Evolutionary conservation across 2,797 vertebrate species (phyloP).

Genomic region (Mus spretus): DNA sequence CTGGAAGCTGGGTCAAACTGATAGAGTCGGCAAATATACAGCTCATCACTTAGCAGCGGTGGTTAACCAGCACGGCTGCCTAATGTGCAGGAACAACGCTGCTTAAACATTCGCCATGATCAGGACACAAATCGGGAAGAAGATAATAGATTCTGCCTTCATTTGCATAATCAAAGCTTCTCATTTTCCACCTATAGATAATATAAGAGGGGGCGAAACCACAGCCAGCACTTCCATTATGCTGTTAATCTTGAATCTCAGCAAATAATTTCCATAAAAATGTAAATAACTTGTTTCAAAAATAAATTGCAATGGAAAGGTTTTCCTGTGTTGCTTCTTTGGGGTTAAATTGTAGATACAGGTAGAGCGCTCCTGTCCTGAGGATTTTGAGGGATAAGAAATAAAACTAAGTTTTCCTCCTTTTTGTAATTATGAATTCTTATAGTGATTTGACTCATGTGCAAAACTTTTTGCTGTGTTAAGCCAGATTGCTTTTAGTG

Average conservation of each 20-base stretch:
- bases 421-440: not conserved
- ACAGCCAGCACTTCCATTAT: slow-evolving; percentile 74
- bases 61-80: slow-evolving; percentile 89
- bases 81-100: slow-evolving; percentile 86
- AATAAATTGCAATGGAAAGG: slow-evolving; percentile 81
- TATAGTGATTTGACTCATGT: slow-evolving; percentile 62
- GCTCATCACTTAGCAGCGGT: slow-evolving; percentile 87
- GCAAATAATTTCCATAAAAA: slow-evolving; percentile 83
- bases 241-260: slow-evolving; percentile 82
- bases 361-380: slow-evolving; percentile 73
- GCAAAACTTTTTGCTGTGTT: slow-evolving; percentile 50
- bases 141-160: slow-evolving; percentile 85
- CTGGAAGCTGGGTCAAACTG: slow-evolving; percentile 92
- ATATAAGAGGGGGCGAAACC: slow-evolving; percentile 73
- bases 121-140: slow-evolving; percentile 86
- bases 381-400: slow-evolving; percentile 70
- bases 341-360: slow-evolving; percentile 78
- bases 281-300: slow-evolving; percentile 80
- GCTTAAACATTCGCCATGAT: slow-evolving; percentile 86
- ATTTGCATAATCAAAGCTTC: slow-evolving; percentile 87
- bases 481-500: slow-evolving; percentile 51
- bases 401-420: slow-evolving; percentile 56
- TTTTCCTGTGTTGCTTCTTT: slow-evolving; percentile 78
- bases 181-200: slow-evolving; percentile 75
- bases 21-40: slow-evolving; percentile 90